Evolutionary conservation across 2,113 vertebrate genomes (phyloP), one percentile per base, ranked within the genome.

Genomic region (Colaptes auratus): DNA sequence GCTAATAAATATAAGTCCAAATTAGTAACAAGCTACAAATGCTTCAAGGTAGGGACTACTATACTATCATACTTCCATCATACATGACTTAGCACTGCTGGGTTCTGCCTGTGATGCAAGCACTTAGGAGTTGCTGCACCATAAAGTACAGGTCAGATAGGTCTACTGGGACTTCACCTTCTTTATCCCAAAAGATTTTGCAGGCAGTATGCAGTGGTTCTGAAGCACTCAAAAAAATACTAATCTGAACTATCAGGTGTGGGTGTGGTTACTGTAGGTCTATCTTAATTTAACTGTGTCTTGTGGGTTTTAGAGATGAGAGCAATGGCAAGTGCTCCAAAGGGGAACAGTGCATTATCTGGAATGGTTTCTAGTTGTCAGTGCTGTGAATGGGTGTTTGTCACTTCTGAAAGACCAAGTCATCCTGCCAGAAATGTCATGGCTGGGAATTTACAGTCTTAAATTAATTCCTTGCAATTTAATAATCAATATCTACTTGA

Each of bases 51-150:
- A 27, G 18, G 39, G 15, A 21, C 16, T 21, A 59, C 24, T 6
- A 7, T 21, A 59, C 24, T 6, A 7, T 61, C 56, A 74, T 25
- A 10, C 56, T 73, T 12, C 36, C 27, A 9, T 42, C 12, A 1
- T 25, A 21, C 17, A 63, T 3, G 61, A 52, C 36, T 14, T 20
- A 21, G 12, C n/a, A 7, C 27, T 33, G 31, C 25, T 0, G 0
- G 56, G 16, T 59, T 70, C 83, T 84, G 86, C 48, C 53, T 10
- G 15, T 23, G 35, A 3, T 7, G 35, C 59, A 60, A 53, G 59
- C 10, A 14, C 15, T 76, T 24, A n/a, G 67, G 64, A 76, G 64
- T 50, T 33, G 10, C 27, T 28, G n/a, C 10, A 20, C 55, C n/a
- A 23, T 11, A 10, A 10, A 30, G 20, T 9, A 33, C 39, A 59